Conservation (phyloP, 2,113 vertebrate species). For the Oostethus manadensis region DNA sequence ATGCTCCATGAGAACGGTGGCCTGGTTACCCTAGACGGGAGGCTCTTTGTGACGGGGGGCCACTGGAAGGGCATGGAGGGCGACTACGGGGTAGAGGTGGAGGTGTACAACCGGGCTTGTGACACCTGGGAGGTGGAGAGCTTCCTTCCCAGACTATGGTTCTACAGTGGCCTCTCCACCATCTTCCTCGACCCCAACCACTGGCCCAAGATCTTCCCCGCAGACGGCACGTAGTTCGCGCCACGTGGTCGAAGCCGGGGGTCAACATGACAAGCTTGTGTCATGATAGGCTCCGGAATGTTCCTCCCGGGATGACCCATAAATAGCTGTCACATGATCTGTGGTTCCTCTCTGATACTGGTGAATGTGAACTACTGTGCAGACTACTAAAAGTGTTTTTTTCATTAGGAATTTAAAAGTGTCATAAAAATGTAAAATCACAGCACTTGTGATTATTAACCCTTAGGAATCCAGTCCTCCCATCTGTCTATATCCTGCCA, state of each 20-base stretch:
- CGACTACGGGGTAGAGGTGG: constrained; percentile 91
- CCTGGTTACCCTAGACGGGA: constrained; percentile 77
- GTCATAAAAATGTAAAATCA: neutral
- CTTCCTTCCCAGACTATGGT: constrained; percentile 86
- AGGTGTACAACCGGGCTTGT: constrained; percentile 77
- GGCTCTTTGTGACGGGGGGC: constrained; percentile 84
- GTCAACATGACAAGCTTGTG: neutral
- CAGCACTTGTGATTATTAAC: constrained; percentile 42
- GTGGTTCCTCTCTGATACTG: constrained; percentile 18
- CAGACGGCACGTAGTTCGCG: constrained; percentile 34
- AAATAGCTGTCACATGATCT: constrained; percentile 27
- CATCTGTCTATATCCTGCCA: constrained; percentile 34
- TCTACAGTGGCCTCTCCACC: constrained; percentile 84
- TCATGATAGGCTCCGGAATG: no score
- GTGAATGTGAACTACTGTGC: no score
- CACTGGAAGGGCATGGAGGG: constrained; percentile 96
- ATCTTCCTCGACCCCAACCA: constrained; percentile 84
- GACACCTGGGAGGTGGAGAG: constrained; percentile 81
- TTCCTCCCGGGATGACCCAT: no score
- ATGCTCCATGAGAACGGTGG: constrained; percentile 91
- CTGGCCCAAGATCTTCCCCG: constrained; percentile 78
- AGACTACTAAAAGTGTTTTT: neutral
- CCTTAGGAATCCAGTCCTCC: constrained; percentile 10
- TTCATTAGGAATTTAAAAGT: neutral
- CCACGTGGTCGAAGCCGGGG: neutral